Evolutionary conservation across 2,888 invertebrate genomes (phyloP).

Genomic region (Ennomos fuscantarius): DNA sequence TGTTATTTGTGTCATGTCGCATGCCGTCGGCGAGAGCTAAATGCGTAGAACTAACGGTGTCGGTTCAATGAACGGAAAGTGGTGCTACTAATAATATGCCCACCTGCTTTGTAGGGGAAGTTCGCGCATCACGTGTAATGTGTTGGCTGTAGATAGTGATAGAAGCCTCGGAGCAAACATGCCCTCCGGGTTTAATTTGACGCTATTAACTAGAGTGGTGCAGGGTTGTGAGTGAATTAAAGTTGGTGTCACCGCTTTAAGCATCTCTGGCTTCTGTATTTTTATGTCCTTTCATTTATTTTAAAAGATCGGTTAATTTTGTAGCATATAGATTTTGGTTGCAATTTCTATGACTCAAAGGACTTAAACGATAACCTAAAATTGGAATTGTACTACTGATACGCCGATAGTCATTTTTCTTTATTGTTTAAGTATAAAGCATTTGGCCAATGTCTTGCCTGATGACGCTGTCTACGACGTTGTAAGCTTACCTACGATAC

Average conservation of each 20-base stretch:
- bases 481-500: too few species aligned
- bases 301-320: too few species aligned
- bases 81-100: conserved; percentile 75
- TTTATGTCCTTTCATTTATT: too few species aligned
- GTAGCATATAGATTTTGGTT: too few species aligned
- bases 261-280: conserved; percentile 3
- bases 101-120: conserved; percentile 74
- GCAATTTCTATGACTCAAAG: too few species aligned
- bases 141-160: conserved; percentile 28
- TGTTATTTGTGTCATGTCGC: conserved; percentile 80
- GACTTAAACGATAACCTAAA: neutral
- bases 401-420: too few species aligned
- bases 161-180: conserved; percentile 34
- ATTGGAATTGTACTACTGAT: too few species aligned
- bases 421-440: too few species aligned
- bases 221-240: conserved; percentile 19
- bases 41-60: conserved; percentile 81
- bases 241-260: conserved; percentile 9
- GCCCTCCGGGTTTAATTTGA: conserved; percentile 33
- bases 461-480: too few species aligned
- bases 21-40: conserved; percentile 69
- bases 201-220: conserved; percentile 17
- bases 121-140: conserved; percentile 31
- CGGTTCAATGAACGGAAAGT: conserved; percentile 81
- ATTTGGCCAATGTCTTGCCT: too few species aligned